Evolutionary conservation across 2,888 invertebrate species (phyloP).

Genomic region (Hyles lineata): DNA sequence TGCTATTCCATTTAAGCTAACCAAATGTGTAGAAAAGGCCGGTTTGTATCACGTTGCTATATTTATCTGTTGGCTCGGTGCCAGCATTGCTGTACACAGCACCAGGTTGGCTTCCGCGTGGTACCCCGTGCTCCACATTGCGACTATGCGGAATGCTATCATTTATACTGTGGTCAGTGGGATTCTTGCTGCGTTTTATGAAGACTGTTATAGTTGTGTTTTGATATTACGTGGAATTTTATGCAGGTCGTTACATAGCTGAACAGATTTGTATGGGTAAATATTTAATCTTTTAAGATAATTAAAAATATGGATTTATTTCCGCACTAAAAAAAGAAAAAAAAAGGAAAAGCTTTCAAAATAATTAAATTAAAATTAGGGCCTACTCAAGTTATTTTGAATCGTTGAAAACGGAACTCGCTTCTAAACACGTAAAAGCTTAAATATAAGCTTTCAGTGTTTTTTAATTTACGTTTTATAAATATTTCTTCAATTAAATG

Average conservation of each 20-base stretch:
- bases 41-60: slow-evolving; percentile 8
- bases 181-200: slow-evolving; percentile 15
- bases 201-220: slow-evolving; percentile 2
- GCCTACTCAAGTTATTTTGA: too few relatives aligned
- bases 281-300: too few relatives aligned
- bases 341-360: too few relatives aligned
- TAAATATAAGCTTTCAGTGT: too few relatives aligned
- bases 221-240: not conserved
- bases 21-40: slow-evolving; percentile 1
- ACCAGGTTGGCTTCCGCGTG: slow-evolving; percentile 19
- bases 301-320: too few relatives aligned
- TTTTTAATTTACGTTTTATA: too few relatives aligned
- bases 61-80: slow-evolving; percentile 8
- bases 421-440: too few relatives aligned
- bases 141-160: slow-evolving; percentile 20
- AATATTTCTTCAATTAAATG: too few relatives aligned
- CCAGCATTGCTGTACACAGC: slow-evolving; percentile 10
- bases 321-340: too few relatives aligned
- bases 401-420: too few relatives aligned
- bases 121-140: slow-evolving; percentile 12
- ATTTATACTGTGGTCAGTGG: slow-evolving; percentile 23
- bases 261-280: too few relatives aligned
- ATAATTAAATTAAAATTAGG: too few relatives aligned
- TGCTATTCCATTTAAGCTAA: slow-evolving; percentile 3
- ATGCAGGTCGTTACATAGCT: not conserved